These are phyloP conservation scores for Merops nubicus DNA, from an alignment of 2,113 vertebrate genomes.

Conservation along the genomic window DNA sequence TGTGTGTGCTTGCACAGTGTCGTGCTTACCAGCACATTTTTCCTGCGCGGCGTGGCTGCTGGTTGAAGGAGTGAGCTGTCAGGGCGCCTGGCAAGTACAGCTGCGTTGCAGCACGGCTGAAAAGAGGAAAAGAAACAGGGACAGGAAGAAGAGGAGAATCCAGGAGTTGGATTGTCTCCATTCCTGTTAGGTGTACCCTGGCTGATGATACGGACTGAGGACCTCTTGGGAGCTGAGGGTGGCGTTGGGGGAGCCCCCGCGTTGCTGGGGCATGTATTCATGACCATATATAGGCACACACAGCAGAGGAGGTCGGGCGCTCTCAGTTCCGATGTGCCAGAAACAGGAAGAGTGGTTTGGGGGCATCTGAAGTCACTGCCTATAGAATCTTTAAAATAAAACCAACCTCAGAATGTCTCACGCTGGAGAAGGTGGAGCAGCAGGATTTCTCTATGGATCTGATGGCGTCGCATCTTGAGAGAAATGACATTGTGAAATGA, in stretches of 20 bases:
- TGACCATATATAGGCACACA: slow-evolving; percentile 81
- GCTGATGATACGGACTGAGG: neutral
- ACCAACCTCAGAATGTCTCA: neutral
- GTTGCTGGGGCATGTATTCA: slow-evolving; percentile 3
- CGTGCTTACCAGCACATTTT: neutral
- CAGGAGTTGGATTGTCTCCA: too few species aligned
- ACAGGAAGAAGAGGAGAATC: fast-evolving
- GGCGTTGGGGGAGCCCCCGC: neutral
- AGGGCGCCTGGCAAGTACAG: neutral
- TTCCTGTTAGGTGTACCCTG: neutral
- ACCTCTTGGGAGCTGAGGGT: neutral
- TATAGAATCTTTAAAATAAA: neutral
- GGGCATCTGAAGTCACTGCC: neutral
- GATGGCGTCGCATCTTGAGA: neutral
- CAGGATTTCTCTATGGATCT: neutral
- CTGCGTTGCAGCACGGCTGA: neutral
- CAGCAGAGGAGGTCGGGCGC: neutral
- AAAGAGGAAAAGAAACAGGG: neutral
- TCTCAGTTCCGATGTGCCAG: slow-evolving; percentile 52
- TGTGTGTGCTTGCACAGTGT: neutral
- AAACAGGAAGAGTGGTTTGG: slow-evolving; percentile 73
- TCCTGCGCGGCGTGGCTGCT: neutral
- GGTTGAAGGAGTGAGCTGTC: neutral
- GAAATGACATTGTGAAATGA: neutral
- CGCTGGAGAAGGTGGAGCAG: neutral